Evolutionary conservation across 2,113 vertebrate genomes (phyloP).

Genomic region (Semnornis frantzii): DNA sequence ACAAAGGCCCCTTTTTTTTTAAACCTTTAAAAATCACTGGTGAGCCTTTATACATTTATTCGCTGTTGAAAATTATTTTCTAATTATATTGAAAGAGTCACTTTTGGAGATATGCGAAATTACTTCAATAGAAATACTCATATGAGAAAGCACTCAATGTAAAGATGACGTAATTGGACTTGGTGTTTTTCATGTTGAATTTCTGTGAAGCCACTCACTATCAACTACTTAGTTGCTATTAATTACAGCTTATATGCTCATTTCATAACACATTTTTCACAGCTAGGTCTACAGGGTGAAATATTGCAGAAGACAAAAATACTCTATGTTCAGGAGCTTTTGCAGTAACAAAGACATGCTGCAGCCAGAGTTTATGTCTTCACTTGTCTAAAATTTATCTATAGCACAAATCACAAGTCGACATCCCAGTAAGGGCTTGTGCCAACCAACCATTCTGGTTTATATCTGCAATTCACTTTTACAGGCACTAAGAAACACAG

Average conservation of each 20-base stretch:
- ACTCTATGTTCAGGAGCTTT: background rate
- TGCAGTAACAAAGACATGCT: background rate
- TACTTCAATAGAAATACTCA: slow-evolving; percentile 43
- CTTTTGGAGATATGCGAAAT: slow-evolving; percentile 53
- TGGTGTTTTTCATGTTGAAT: background rate
- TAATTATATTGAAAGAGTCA: slow-evolving; percentile 63
- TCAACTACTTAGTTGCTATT: background rate
- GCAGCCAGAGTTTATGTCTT: background rate
- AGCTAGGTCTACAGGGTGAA: background rate
- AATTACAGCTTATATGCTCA: background rate
- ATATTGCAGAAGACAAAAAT: background rate
- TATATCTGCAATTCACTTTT: background rate
- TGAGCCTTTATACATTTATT: slow-evolving; percentile 57
- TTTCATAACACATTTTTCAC: slow-evolving; percentile 20
- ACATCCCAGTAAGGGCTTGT: background rate
- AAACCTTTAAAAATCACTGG: slow-evolving; percentile 48
- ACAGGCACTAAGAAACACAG: background rate
- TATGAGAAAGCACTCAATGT: slow-evolving; percentile 25
- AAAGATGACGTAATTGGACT: slow-evolving; percentile 43
- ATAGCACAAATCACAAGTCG: background rate
- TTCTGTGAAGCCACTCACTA: background rate
- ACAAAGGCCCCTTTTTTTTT: slow-evolving; percentile 41
- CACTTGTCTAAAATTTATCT: slow-evolving; percentile 7
- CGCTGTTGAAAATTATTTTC: slow-evolving; percentile 58
- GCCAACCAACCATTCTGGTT: background rate